Evolutionary conservation across 1,140 invertebrate species (phyloP), one percentile per base, ranked within the genome.

Genomic region (Caenorhabditis latens): DNA sequence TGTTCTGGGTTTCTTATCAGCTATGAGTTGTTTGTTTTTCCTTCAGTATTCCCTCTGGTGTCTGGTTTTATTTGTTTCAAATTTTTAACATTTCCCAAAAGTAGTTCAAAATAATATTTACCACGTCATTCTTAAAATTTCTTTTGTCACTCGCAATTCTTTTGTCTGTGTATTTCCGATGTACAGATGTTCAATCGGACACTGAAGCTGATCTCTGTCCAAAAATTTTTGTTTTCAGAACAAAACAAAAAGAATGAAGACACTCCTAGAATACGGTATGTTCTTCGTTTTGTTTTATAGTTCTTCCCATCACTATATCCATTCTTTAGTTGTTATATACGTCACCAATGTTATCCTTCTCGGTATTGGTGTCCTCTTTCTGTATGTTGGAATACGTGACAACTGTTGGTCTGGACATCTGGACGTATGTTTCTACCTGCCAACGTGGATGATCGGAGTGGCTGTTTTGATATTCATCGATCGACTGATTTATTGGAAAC

Each of bases 401-500:
- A 71, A 71, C 8, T 71, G 40, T 24, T 71, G 65, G 65, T 43
- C 65, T 19, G 65, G 65, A 5, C 11, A 4, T 24, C 65, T 71
- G 5, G 65, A 71, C 19, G 13, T n/a, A 16, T 71, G 40, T 14
- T 71, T 71, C 42, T 71, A 71, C 42, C 40, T 71, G 1, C 65
- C 65, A 7, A 71, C 65, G 6, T 71, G 65, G 40, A 71, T 71
- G 65, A 71, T 71, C 13, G 0, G 43, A 14, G 65, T 71, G 11
- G 21, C 65, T 43, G 40, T 71, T 1, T 16, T 71, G 11, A 71
- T 71, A 16, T 71, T 71, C 19, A 43, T 71, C 9, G 65, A 71
- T 46, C 6, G 65, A 46, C 8, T 71, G 42, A 71, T 71, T 46
- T 71, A 71, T 71, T 71, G 65, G 65, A 71, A 71, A 46, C 65